These are phyloP conservation scores for Aphidius gifuensis DNA, from an alignment of 1,140 invertebrate species.

Conservation along the genomic window DNA sequence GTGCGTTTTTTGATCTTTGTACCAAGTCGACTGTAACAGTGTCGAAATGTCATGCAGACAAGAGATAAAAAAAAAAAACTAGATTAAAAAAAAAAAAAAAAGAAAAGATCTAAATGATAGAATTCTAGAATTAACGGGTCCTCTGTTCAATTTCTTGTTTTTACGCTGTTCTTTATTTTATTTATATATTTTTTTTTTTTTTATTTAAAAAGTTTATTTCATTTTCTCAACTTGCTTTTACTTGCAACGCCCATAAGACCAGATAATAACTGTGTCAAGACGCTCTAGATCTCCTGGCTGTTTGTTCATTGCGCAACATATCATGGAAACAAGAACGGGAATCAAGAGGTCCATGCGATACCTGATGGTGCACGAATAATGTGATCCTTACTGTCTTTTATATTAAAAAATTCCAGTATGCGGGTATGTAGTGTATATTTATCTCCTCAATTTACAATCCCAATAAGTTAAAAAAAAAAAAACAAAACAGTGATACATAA, in stretches of 20 bases:
- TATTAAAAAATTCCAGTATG: constrained; percentile 33
- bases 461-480: constrained; percentile 30
- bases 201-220: not conserved
- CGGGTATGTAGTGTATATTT: constrained; percentile 30
- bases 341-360: not conserved
- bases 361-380: constrained; percentile 27
- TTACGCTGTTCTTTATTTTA: constrained; percentile 7
- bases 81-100: not conserved
- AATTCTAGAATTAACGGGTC: constrained; percentile 6
- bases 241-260: constrained; percentile 21
- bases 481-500: not conserved
- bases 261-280: constrained; percentile 43
- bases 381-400: constrained; percentile 29
- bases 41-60: constrained; percentile 7
- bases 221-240: constrained; percentile 6
- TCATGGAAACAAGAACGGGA: constrained; percentile 23
- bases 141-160: constrained; percentile 7
- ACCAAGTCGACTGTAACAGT: constrained; percentile 10
- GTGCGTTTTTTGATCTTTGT: constrained; percentile 7
- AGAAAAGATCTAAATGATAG: not conserved
- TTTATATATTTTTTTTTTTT: not conserved
- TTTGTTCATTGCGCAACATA: constrained; percentile 38
- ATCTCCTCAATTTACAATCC: constrained; percentile 32
- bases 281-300: constrained; percentile 36
- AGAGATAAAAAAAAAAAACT: too few relatives aligned